phyloP scores from a whole-genome alignment of 2,113 vertebrate species.

The Rostratula benghalensis region DNA sequence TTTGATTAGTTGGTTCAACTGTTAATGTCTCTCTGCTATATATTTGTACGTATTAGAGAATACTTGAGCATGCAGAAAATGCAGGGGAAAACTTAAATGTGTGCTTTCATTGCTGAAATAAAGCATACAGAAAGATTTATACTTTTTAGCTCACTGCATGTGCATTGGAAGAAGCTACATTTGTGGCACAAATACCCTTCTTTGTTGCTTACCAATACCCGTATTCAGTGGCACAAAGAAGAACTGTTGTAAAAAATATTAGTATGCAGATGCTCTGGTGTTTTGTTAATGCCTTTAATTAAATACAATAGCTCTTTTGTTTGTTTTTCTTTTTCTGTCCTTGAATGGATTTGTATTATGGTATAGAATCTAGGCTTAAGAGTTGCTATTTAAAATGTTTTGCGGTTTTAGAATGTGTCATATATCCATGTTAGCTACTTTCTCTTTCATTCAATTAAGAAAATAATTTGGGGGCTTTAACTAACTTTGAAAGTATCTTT shows the following conservation, averaged over 20 bases:
- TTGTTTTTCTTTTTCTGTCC: constrained; percentile 38
- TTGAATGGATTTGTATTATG: constrained; percentile 76
- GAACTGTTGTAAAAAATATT: constrained; percentile 84
- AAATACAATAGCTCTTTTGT: constrained; percentile 82
- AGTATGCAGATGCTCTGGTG: constrained; percentile 89
- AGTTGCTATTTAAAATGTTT: constrained; percentile 1
- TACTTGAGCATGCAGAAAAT: neutral
- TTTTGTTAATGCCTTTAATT: constrained; percentile 83
- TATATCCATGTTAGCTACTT: neutral
- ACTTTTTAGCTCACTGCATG: neutral
- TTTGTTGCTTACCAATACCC: constrained; percentile 83
- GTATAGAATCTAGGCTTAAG: constrained; percentile 47
- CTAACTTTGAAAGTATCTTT: neutral
- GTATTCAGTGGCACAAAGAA: constrained; percentile 84
- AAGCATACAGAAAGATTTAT: constrained; percentile 11
- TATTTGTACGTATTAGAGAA: neutral
- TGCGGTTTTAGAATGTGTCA: neutral
- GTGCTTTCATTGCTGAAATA: neutral
- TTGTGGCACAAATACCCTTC: constrained; percentile 65
- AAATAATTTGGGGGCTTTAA: neutral
- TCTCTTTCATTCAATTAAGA: neutral
- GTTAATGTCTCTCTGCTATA: neutral
- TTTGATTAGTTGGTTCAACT: neutral
- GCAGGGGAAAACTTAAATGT: neutral
- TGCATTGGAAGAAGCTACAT: constrained; percentile 63